phyloP scores from a whole-genome alignment of 2,888 invertebrate species.

The Phengaris alcon region DNA sequence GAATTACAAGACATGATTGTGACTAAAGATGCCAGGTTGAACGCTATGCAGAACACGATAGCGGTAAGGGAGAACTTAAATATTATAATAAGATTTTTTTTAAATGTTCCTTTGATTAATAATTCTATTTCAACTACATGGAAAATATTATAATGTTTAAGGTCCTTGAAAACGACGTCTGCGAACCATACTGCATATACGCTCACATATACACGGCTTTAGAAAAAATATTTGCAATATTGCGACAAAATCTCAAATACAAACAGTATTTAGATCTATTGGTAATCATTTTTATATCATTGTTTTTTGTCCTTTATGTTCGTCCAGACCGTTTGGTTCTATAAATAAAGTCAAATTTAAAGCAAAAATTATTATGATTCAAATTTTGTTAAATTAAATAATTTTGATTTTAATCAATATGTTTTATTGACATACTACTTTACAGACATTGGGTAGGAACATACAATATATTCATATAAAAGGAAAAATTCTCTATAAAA shows the following conservation, averaged over 20 bases:
- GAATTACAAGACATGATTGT: conserved; percentile 63
- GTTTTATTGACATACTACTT: conserved; percentile 25
- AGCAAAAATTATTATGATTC: no score
- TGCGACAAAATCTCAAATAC: conserved; percentile 68
- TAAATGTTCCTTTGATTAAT: not conserved
- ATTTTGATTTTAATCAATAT: not conserved
- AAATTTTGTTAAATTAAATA: no score
- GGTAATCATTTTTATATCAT: conserved; percentile 44
- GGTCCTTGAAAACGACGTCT: conserved; percentile 72
- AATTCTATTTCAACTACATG: not conserved
- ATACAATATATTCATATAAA: conserved; percentile 61
- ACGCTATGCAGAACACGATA: conserved; percentile 68
- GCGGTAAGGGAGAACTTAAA: conserved; percentile 52
- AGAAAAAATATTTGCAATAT: conserved; percentile 65
- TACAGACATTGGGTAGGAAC: conserved; percentile 64
- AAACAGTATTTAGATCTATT: conserved; percentile 62
- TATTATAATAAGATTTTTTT: not conserved
- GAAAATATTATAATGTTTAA: conserved; percentile 39
- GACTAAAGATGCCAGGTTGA: conserved; percentile 67
- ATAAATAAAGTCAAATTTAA: no score
- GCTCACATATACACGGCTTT: conserved; percentile 72
- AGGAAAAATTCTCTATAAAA: conserved; percentile 67
- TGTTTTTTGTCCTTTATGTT: conserved; percentile 25
- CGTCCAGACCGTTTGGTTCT: no score
- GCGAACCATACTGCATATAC: conserved; percentile 70